phyloP scores from a whole-genome alignment of 2,113 vertebrate species.

The Upupa epops region DNA sequence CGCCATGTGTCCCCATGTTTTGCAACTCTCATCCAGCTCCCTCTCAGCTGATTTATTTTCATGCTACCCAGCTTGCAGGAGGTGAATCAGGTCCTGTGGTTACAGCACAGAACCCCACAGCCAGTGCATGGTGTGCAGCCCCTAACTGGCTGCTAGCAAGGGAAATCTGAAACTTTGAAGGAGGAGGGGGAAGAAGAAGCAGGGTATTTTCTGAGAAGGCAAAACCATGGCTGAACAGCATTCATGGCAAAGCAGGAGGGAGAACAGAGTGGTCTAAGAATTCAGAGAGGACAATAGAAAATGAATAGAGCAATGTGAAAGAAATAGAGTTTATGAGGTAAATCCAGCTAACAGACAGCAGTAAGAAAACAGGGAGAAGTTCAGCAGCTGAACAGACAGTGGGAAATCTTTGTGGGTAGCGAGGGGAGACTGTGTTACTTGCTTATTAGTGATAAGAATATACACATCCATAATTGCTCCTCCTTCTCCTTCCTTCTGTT shows the following conservation, averaged over 20 bases:
- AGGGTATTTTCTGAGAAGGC: slow-evolving; percentile 43
- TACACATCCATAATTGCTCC: background rate
- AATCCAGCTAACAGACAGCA: background rate
- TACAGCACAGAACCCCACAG: background rate
- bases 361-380: background rate
- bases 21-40: slow-evolving; percentile 8
- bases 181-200: slow-evolving; percentile 51
- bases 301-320: slow-evolving; percentile 8
- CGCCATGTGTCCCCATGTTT: background rate
- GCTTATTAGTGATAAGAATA: slow-evolving; percentile 18
- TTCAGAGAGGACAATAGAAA: background rate
- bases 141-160: slow-evolving; percentile 25
- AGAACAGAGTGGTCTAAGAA: background rate
- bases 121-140: slow-evolving; percentile 21
- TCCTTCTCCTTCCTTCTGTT: background rate
- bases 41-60: slow-evolving; percentile 54
- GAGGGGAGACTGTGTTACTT: background rate
- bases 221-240: slow-evolving; percentile 16
- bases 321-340: slow-evolving; percentile 2
- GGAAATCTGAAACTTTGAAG: slow-evolving; percentile 51
- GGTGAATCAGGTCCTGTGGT: slow-evolving; percentile 17
- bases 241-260: slow-evolving; percentile 38
- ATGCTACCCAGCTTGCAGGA: slow-evolving; percentile 14
- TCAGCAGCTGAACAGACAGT: background rate
- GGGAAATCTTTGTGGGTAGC: slow-evolving; percentile 21